Percentiles rank a stretch among this genome's conserved stretches.
Evolutionary conservation across 2,888 invertebrate genomes (phyloP).

Genomic region (Syrista parreyssii): DNA sequence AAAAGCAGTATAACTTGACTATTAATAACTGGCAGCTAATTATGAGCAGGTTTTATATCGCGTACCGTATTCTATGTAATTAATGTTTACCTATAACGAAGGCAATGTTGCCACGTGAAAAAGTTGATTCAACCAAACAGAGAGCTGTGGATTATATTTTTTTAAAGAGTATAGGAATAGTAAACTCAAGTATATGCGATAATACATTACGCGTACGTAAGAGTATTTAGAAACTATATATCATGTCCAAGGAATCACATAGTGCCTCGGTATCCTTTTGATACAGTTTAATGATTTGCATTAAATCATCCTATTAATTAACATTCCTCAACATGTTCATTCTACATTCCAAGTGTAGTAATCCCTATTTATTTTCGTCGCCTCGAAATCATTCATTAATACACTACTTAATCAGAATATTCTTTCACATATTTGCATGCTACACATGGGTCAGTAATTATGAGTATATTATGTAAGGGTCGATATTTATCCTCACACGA

Average conservation of each 20-base stretch:
- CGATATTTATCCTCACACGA: neutral
- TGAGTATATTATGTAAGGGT: neutral
- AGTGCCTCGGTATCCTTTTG: neutral
- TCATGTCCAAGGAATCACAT: neutral
- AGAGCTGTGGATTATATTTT: neutral
- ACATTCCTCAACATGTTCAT: neutral
- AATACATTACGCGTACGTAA: neutral
- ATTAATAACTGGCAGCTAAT: neutral
- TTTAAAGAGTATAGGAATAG: neutral
- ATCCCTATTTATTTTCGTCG: neutral
- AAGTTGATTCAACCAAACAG: neutral
- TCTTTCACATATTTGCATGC: neutral
- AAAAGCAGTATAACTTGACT: neutral
- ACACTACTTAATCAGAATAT: neutral
- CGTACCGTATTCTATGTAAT: neutral
- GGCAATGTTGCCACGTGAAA: neutral
- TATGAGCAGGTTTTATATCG: neutral
- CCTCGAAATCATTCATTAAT: neutral
- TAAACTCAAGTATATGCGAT: neutral
- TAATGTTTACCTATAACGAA: neutral
- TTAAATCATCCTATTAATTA: neutral
- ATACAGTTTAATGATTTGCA: neutral
- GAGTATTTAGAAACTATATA: neutral
- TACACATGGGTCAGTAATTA: neutral
- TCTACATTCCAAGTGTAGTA: neutral